Conservation (phyloP, 2,888 invertebrate species). For the Acleris sparsana region DNA sequence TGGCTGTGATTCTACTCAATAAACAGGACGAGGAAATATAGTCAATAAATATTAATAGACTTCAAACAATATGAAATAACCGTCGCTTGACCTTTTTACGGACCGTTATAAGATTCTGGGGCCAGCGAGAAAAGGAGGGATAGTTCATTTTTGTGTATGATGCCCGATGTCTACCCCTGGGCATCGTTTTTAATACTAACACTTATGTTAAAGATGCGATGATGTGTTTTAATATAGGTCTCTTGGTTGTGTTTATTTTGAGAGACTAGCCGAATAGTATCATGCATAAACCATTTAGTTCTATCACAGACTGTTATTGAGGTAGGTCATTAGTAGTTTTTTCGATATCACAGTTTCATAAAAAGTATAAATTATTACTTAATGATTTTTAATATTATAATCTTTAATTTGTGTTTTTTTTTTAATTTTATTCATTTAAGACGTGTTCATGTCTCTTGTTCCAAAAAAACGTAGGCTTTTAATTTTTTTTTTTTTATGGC, state of each 20-base stretch:
- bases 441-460: too few relatives aligned
- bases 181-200: neutral
- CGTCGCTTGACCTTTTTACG: constrained; percentile 15
- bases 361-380: too few relatives aligned
- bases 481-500: too few relatives aligned
- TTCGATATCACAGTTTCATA: too few relatives aligned
- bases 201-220: neutral
- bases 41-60: constrained; percentile 17
- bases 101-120: constrained; percentile 5
- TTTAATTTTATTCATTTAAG: too few relatives aligned
- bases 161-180: neutral
- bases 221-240: neutral
- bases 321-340: too few relatives aligned
- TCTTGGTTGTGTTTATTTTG: neutral
- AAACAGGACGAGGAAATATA: constrained; percentile 18
- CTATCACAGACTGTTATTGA: too few relatives aligned
- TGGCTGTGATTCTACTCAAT: constrained; percentile 26
- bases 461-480: too few relatives aligned
- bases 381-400: too few relatives aligned
- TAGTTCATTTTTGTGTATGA: neutral
- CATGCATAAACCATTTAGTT: too few relatives aligned
- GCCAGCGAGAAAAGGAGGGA: neutral
- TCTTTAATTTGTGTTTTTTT: too few relatives aligned
- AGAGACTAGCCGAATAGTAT: neutral
- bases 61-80: constrained; percentile 15